Percentiles rank a stretch among this genome's conserved stretches.
Conservation (phyloP, 2,888 invertebrate species). For the Ganaspis brasiliensis region DNA sequence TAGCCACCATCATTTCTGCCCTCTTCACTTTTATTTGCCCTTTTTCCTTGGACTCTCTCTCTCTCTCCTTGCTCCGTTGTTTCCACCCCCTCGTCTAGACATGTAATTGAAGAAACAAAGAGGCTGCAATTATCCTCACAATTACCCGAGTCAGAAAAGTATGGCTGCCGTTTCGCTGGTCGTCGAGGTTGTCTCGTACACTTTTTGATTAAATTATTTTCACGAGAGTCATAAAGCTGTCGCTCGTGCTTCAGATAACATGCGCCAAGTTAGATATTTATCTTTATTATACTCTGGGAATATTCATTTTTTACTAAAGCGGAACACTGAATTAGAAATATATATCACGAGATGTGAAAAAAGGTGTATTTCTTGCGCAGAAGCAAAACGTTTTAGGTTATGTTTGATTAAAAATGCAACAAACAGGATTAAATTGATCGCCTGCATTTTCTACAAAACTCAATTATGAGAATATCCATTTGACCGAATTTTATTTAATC, state of each 20-base stretch:
- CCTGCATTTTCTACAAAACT: too few species aligned
- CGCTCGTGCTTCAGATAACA: conserved; percentile 3
- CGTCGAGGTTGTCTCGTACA: conserved; percentile 62
- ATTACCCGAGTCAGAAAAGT: conserved; percentile 70
- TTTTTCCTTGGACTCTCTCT: conserved; percentile 34
- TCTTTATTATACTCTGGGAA: too few species aligned
- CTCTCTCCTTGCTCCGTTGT: conserved; percentile 31
- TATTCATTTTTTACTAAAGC: too few species aligned
- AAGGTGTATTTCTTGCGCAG: too few species aligned
- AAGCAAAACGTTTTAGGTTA: too few species aligned
- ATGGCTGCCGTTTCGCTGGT: conserved; percentile 67
- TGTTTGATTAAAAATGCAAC: too few species aligned
- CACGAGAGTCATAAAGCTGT: conserved; percentile 56
- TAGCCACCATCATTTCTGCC: conserved; percentile 61
- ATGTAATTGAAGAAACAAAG: conserved; percentile 79
- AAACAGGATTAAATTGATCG: too few species aligned
- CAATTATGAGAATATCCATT: too few species aligned
- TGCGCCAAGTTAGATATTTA: neutral
- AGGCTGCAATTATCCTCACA: conserved; percentile 77
- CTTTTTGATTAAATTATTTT: conserved; percentile 76
- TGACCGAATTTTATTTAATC: too few species aligned
- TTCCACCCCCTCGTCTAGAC: conserved; percentile 73
- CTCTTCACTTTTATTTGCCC: conserved; percentile 60
- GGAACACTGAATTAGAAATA: too few species aligned
- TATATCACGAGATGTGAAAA: too few species aligned